These are phyloP conservation scores for Anguilla obscura DNA, from an alignment of 2,797 vertebrate genomes.

Conservation along the genomic window DNA sequence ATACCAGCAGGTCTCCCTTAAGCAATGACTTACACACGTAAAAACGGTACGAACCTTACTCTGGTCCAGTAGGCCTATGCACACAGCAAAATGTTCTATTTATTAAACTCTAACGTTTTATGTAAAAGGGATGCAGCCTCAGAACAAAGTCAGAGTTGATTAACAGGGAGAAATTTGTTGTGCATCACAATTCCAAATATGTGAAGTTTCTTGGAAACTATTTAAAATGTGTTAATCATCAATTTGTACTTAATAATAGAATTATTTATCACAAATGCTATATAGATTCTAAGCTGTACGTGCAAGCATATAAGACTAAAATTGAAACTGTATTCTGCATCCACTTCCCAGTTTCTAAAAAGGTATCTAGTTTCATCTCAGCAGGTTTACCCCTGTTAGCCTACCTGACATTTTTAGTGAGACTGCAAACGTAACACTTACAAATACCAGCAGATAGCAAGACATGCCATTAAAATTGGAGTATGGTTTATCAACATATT, in stretches of 20 bases:
- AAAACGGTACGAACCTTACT: no score
- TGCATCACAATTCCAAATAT: not conserved
- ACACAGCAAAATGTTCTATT: not conserved
- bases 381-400: no score
- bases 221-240: not conserved
- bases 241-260: not conserved
- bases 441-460: not conserved
- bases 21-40: no score
- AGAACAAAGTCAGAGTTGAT: not conserved
- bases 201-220: not conserved
- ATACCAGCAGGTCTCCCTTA: not conserved
- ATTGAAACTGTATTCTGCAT: not conserved
- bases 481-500: no score
- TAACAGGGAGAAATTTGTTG: not conserved
- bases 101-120: not conserved
- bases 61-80: not conserved
- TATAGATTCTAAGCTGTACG: not conserved
- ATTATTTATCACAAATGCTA: not conserved
- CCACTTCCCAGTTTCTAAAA: not conserved
- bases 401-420: no score
- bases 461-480: not conserved
- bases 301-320: not conserved
- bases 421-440: not conserved
- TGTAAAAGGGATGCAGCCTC: not conserved
- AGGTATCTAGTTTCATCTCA: not conserved